Evolutionary conservation across 2,797 vertebrate species (phyloP).

Genomic region (Cyclopterus lumpus): DNA sequence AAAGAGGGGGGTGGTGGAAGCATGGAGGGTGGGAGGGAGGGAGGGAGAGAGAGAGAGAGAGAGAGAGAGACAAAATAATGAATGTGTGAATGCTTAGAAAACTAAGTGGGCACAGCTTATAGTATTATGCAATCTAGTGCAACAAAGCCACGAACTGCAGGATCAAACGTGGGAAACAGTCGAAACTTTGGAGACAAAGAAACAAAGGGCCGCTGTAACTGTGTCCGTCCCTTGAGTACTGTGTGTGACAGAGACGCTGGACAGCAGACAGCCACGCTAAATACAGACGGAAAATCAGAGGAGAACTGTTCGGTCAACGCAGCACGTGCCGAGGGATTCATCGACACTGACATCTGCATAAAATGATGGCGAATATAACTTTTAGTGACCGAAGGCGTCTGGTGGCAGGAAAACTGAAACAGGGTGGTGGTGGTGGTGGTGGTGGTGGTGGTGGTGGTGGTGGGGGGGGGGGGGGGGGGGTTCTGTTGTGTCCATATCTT

Average conservation of each 20-base stretch:
- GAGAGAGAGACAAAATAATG: not conserved
- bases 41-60: not conserved
- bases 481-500: too few species aligned
- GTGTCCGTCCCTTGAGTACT: not conserved
- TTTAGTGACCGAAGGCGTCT: not conserved
- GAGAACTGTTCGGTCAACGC: not conserved
- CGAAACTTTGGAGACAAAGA: too few species aligned
- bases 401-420: too few species aligned
- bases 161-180: not conserved
- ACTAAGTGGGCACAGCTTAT: not conserved
- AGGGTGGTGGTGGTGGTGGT: too few species aligned
- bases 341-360: not conserved
- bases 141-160: slow-evolving; percentile 6
- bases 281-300: not conserved
- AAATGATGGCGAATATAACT: not conserved
- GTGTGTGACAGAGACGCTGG: not conserved
- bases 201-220: not conserved
- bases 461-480: too few species aligned
- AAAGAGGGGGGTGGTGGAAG: not conserved
- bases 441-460: too few species aligned
- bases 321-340: not conserved
- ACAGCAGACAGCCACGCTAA: not conserved
- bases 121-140: slow-evolving; percentile 34
- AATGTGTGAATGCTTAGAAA: too few species aligned
- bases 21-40: not conserved